phyloP scores from a whole-genome alignment of 1,140 invertebrate genomes.

The Antheraea mylitta region DNA sequence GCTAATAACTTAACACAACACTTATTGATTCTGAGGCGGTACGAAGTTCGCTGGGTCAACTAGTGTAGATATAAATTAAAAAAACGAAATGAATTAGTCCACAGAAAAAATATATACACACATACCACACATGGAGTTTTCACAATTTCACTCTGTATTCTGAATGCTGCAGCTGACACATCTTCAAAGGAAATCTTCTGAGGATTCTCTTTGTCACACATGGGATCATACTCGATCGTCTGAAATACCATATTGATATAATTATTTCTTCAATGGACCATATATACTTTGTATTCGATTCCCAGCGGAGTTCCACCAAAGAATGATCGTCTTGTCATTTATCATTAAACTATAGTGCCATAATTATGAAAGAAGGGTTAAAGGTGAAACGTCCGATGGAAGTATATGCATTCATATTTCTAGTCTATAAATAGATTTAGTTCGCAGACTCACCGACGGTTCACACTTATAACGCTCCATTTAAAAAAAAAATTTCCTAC shows the following conservation, averaged over 20 bases:
- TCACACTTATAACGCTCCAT: slow-evolving; percentile 33
- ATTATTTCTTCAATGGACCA: not conserved
- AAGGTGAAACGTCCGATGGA: slow-evolving; percentile 17
- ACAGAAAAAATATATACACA: not conserved
- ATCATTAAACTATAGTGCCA: not conserved
- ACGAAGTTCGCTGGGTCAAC: no score
- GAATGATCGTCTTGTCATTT: slow-evolving; percentile 9
- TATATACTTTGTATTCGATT: not conserved
- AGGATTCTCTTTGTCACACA: slow-evolving; percentile 89
- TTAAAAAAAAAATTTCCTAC: slow-evolving; percentile 1
- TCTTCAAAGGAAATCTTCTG: slow-evolving; percentile 90
- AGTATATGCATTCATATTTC: slow-evolving; percentile 3
- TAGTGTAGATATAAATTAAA: slow-evolving; percentile 12
- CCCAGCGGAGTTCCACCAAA: not conserved
- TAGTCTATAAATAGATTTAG: slow-evolving; percentile 2
- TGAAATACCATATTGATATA: slow-evolving; percentile 62
- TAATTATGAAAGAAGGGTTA: slow-evolving; percentile 26
- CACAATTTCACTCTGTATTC: slow-evolving; percentile 90
- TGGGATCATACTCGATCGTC: slow-evolving; percentile 81
- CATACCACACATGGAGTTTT: slow-evolving; percentile 92
- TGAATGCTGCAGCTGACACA: slow-evolving; percentile 93
- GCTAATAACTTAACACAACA: no score
- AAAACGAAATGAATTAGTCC: not conserved
- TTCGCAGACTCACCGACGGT: slow-evolving; percentile 20
- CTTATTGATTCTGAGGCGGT: no score